Base-by-base conservation (phyloP, 2,797 vertebrate genomes). In the Eulemur albifrons region DNA sequence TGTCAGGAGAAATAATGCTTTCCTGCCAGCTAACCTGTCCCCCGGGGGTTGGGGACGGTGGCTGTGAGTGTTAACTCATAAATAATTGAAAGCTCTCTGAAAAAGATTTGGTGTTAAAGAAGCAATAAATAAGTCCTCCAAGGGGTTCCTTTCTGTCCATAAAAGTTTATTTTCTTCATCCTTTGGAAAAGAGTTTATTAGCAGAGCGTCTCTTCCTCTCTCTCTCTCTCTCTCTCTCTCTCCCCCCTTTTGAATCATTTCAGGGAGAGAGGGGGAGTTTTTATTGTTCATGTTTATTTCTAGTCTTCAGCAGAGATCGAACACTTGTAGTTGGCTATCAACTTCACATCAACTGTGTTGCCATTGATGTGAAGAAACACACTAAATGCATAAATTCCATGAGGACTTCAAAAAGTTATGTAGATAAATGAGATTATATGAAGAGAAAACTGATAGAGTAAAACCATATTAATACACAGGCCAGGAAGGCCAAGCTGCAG, bases 121-220 rank as follows among this genome's bases (percentile, higher is more conserved):
- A 80, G 40, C 48, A 81, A 79, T 70, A 90, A 83, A 45, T 63
- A 93, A 91, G n/a, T 50, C 25, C 35, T 88, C 84, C 27, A 45
- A 90, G 54, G 48, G 23, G 30, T 84, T 91, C 54, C 38, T 79
- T 89, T 87, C 80, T 94, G 30, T n/a, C 61, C 72, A 70, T 85
- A 93, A 96, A 92, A 69, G 65, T 94, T 94, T 77, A 69, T 96
- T 95, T 88, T 79, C 81, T 70, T 97, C 45, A 90, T 85, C n/a
- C 52, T 92, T 70, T 90, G 54, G n/a, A 76, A 94, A 77, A 90
- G 18, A 92, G n/a, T 40, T 54, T 82, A 76, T 92, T 75, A 94
- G 20, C 57, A 61, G 6, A 89, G 15, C 1, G 0, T 79, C 12
- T 92, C 27, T 61, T 61, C 23, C 14, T 67, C 40, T 79, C 35